Evolutionary conservation across 2,797 vertebrate species (phyloP), one percentile per base, ranked within the genome.

Genomic region (Nyctibius grandis): DNA sequence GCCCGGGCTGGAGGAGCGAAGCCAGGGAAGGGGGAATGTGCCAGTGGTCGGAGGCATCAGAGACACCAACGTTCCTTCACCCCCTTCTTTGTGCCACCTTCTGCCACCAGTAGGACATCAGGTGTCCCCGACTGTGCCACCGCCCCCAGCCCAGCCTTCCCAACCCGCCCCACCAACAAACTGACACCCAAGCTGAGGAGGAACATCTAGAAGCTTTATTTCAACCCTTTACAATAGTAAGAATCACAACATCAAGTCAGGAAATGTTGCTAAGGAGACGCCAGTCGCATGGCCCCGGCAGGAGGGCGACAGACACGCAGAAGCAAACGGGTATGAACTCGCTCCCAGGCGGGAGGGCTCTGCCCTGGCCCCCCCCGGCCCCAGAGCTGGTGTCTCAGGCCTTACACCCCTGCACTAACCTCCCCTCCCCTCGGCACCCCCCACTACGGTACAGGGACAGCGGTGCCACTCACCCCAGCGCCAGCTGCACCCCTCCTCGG

Each of bases 151-250:
- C 67, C 50, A 1, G 5, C 42, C 65, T 7, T 5, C 48, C 65
- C 31, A 1, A n/a, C n/a, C 4, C 1, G 12, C 44, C 42, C n/a
- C 28, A 94, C n/a, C n/a, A n/a, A n/a, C 29, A 88, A 18, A 93
- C 38, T 1, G 73, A 40, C 20, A 3, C 2, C 29, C 86, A 26
- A 4, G 74, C 92, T 0, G 19, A 53, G 78, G 47, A 88, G 86
- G 94, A 96, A 97, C 97, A 97, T 88, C 93, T 93, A 97, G 89
- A 96, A 98, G 97, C 97, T 98, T 98, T 98, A 98, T 98, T 98
- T 97, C 82, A 97, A 95, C 90, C 96, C 92, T 96, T 95, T 97
- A 98, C 97, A 98, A 96, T 67, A 97, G 93, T 82, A 72, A 96
- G 94, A 97, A 94, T 74, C 97, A 97, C 97, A 97, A 97, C 95